These are phyloP conservation scores for Phenganax subtilis DNA, from an alignment of 92 coral and sea anemone genomes.

Conservation along the genomic window DNA sequence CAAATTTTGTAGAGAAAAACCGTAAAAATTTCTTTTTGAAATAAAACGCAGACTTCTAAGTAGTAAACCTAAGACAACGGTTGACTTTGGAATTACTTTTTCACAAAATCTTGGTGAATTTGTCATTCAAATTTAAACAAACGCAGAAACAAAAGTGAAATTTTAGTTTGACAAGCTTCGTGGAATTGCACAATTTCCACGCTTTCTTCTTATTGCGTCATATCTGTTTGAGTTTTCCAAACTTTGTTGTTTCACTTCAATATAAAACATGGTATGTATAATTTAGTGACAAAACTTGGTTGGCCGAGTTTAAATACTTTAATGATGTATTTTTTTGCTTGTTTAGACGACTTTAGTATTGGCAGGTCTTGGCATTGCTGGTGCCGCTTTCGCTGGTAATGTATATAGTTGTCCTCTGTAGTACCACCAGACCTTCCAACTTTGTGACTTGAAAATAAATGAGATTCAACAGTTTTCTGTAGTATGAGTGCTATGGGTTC, in stretches of 20 bases:
- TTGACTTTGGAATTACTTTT: too few species aligned
- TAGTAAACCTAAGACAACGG: too few species aligned
- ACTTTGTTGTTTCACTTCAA: neutral
- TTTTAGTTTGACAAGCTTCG: neutral
- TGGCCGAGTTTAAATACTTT: neutral
- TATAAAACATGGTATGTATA: slow-evolving; percentile 49
- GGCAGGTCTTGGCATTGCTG: slow-evolving; percentile 95
- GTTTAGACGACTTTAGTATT: slow-evolving; percentile 68
- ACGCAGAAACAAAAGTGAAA: neutral
- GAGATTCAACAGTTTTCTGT: too few species aligned
- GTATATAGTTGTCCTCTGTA: neutral
- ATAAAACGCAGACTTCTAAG: too few species aligned
- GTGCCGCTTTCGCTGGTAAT: slow-evolving; percentile 86
- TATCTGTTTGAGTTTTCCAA: slow-evolving; percentile 29
- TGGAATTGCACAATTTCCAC: slow-evolving; percentile 7
- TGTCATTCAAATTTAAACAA: slow-evolving; percentile 4
- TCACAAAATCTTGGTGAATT: too few species aligned
- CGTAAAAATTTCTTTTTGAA: too few species aligned
- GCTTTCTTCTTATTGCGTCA: slow-evolving; percentile 59
- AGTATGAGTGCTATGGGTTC: too few species aligned
- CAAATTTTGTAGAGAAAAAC: too few species aligned
- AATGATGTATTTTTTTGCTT: neutral
- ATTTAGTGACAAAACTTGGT: neutral
- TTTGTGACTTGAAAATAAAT: neutral
- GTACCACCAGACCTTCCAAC: neutral